Base-by-base conservation (phyloP, 1,140 invertebrate genomes). In the Medauroidea extradentata region DNA sequence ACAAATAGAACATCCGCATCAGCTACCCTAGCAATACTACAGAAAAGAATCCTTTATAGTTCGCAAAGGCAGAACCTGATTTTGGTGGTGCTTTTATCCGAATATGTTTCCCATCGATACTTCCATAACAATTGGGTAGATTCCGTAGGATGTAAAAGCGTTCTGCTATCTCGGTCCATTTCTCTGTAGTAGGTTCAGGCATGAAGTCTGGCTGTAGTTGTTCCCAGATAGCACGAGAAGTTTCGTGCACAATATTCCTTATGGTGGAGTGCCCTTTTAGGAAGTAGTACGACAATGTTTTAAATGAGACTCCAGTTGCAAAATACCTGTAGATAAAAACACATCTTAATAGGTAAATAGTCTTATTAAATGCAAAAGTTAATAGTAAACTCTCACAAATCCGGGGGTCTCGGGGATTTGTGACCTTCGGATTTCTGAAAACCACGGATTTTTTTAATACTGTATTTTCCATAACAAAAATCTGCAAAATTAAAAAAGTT, bases 91-190 rank as follows among this genome's bases (percentile, higher is more conserved):
- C 66, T 57, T 72, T 66, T 27, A 78, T 73, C 23, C 64, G 57
- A 24, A 78, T 53, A 59, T 79, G 74, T 61, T 78, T 79, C 4
- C 74, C 72, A 64, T 79, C 77, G 9, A 79, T 67, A 38, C 68
- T 68, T 3, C 72, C 73, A 53, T 75, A 39, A 48, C 65, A 70
- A 49, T 70, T 64, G 38, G 67, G 75, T 64, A 77, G 76, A 54
- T 69, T 52, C 66, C 68, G 73, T 53, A 23, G 38, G 41, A 57
- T 58, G 49, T 60, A 38, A 64, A 73, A 74, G 13, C 59, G 64
- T 29, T 57, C 44, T 23, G 53, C 61, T 11, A 44, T 56, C 23
- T 44, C 1, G 39, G 46, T 14, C 55, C 55, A 57, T 19, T 29
- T 9, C 43, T 46, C 19, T 48, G 16, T 38, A 42, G 55, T 34